These are phyloP conservation scores for Mycteria americana DNA, from an alignment of 2,797 vertebrate genomes.

Conservation along the genomic window DNA sequence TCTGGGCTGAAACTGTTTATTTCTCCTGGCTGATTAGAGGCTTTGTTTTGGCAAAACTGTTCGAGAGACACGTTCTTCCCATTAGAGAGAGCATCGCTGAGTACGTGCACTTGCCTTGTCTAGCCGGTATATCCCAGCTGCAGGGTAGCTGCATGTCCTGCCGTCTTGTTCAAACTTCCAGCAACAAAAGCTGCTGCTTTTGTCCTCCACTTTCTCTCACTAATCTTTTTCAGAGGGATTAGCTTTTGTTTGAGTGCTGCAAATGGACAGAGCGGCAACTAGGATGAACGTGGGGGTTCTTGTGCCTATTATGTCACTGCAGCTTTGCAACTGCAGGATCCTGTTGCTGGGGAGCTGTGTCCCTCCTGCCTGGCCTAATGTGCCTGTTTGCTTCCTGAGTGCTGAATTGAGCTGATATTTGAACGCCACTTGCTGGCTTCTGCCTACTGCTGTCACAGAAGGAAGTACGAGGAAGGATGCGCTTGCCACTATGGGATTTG, in stretches of 20 bases:
- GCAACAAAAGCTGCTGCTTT: background rate
- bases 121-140: background rate
- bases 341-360: background rate
- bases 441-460: background rate
- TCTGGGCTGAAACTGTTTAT: background rate
- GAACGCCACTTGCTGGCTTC: background rate
- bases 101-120: background rate
- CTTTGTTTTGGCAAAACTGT: background rate
- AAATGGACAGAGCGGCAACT: background rate
- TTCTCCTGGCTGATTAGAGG: background rate
- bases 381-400: background rate
- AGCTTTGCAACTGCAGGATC: background rate
- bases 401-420: background rate
- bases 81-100: accelerated
- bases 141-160: background rate
- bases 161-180: background rate
- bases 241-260: background rate
- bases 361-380: background rate
- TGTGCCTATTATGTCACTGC: background rate
- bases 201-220: background rate
- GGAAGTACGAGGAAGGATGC: background rate
- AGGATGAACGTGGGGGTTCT: background rate
- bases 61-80: background rate
- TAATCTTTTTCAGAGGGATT: background rate
- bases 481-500: background rate